Evolutionary conservation across 1,140 invertebrate genomes (phyloP), one percentile per base, ranked within the genome.

Genomic region (silkworm (Bombyx mori)): DNA sequence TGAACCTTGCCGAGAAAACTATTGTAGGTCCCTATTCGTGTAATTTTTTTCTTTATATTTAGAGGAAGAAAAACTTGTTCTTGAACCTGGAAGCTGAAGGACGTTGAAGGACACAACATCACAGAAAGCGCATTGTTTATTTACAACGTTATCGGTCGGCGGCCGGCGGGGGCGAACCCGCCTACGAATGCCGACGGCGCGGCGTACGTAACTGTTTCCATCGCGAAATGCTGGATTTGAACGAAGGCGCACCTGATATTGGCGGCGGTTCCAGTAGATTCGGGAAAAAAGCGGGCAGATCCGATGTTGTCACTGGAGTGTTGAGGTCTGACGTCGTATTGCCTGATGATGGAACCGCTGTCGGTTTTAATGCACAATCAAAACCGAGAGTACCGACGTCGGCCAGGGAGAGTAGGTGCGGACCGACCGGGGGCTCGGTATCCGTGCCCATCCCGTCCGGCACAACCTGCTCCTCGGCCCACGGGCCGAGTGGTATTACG

Each of bases 231-330:
- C 60, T 43, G 51, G 52, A 22, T 52, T 56, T 48, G 55, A 22
- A 47, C 57, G 53, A 58, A 52, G 48, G 66, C 90, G 89, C 87
- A 96, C 94, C 95, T 92, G 94, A 94, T 76, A 96, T 96, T 62
- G 94, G 93, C 62, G 94, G 94, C 65, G 94, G 94, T 84, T 96
- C 94, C 59, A 96, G 92, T 67, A 95, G 75, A 63, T 68, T 87
- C 66, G 86, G 85, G 74, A 86, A 86, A 79, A 86, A 86, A 62
- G 83, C 83, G 42, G 83, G 83, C 65, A 86, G 72, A 57, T 86
- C 83, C 49, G 79, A 82, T 3, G 83, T 86, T 67, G 79, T 70
- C 56, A 86, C 81, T 51, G 83, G 83, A 51, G 83, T 86, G 77
- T 86, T 86, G 72, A 86, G 81, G 67, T 86, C 83, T n/a, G 77